A percentile compares a stretch with the other conserved stretches of the same genome.
Conservation (phyloP, 1,140 invertebrate species). For the Sesamia nonagrioides region DNA sequence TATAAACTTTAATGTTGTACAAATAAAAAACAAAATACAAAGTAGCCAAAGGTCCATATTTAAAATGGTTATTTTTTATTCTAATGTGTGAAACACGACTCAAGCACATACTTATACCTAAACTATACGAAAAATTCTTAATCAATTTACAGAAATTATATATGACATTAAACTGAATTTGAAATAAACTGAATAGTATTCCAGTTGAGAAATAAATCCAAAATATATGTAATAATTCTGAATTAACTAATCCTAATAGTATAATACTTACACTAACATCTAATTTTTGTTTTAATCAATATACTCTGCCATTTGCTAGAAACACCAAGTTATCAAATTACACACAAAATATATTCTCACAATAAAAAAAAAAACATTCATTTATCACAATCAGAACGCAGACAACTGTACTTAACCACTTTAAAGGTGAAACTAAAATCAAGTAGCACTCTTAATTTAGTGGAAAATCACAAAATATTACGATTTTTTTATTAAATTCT, state of each 20-base stretch:
- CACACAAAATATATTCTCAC: conserved; percentile 12
- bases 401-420: conserved; percentile 31
- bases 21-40: not conserved
- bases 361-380: conserved; percentile 7
- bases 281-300: not conserved
- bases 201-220: not conserved
- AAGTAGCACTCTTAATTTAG: not conserved
- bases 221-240: not conserved
- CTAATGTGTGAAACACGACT: not conserved
- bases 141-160: conserved; percentile 7
- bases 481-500: not conserved
- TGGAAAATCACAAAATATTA: not conserved
- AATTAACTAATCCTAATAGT: not conserved
- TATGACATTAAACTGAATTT: conserved; percentile 17
- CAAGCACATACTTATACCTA: not conserved
- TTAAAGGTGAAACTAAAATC: not conserved
- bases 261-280: conserved; percentile 29
- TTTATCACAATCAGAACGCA: conserved; percentile 42
- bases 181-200: not conserved
- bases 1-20: not conserved
- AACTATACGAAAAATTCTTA: not conserved
- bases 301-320: conserved; percentile 14
- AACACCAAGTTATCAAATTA: not conserved
- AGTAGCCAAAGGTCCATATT: not conserved
- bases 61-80: not conserved